These are phyloP conservation scores for Pitta sordida DNA, from an alignment of 2,113 vertebrate genomes.

Conservation along the genomic window DNA sequence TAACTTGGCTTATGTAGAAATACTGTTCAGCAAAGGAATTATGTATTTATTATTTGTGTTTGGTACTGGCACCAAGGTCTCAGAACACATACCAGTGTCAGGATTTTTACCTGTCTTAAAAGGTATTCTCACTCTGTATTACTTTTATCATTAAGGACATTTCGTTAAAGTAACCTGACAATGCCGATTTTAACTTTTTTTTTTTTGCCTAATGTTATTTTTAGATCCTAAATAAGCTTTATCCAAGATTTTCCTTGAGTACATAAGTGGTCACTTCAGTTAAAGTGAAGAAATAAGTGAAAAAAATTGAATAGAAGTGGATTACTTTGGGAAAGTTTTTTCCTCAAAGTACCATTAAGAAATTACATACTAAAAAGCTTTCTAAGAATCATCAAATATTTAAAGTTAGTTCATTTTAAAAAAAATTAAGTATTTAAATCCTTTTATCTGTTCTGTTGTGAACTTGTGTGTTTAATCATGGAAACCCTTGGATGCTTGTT, in stretches of 20 bases:
- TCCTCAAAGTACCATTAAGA: background rate
- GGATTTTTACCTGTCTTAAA: background rate
- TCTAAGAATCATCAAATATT: conserved; percentile 66
- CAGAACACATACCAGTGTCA: background rate
- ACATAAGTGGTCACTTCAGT: background rate
- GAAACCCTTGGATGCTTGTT: conserved; percentile 34
- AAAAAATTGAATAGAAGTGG: background rate
- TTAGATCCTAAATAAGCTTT: background rate
- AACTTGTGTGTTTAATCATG: conserved; percentile 46
- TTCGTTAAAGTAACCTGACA: background rate
- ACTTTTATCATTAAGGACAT: background rate
- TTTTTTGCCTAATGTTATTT: background rate
- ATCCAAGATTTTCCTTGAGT: background rate
- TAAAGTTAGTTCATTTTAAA: conserved; percentile 37
- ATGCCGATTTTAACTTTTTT: background rate
- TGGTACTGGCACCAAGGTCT: background rate
- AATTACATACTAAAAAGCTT: conserved; percentile 1
- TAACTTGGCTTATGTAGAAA: background rate
- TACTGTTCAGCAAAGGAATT: background rate
- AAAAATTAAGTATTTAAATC: conserved; percentile 55
- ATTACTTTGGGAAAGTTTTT: background rate
- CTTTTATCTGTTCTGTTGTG: conserved; percentile 46
- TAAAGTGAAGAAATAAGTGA: background rate
- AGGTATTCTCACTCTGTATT: background rate
- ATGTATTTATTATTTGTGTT: background rate